These are phyloP conservation scores for Lymantria monacha DNA, from an alignment of 2,888 invertebrate species.

Conservation along the genomic window DNA sequence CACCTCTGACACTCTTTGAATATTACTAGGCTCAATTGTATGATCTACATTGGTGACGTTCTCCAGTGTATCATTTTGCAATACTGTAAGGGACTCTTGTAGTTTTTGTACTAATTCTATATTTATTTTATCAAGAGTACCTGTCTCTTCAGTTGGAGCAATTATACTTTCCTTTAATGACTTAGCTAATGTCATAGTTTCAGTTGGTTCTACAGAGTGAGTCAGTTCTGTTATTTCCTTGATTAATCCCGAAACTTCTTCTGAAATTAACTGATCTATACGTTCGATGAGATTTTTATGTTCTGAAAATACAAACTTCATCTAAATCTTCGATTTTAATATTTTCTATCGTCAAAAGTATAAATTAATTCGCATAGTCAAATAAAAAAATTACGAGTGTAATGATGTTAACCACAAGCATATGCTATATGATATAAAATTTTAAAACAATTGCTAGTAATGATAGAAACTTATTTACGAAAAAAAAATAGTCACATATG, in stretches of 20 bases:
- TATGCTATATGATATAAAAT: too few relatives aligned
- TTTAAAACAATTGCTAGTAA: too few relatives aligned
- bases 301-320: too few relatives aligned
- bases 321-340: too few relatives aligned
- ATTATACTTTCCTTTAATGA: background rate
- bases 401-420: too few relatives aligned
- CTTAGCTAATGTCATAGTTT: background rate
- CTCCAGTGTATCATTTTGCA: slow-evolving; percentile 40
- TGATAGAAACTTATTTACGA: too few relatives aligned
- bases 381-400: too few relatives aligned
- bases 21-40: slow-evolving; percentile 21
- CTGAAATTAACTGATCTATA: slow-evolving; percentile 38
- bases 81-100: slow-evolving; percentile 34
- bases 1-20: slow-evolving; percentile 38
- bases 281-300: slow-evolving; percentile 25
- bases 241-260: slow-evolving; percentile 30
- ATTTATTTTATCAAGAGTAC: slow-evolving; percentile 3
- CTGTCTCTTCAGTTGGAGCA: background rate
- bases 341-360: too few relatives aligned
- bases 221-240: slow-evolving; percentile 24
- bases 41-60: slow-evolving; percentile 30
- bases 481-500: too few relatives aligned
- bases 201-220: slow-evolving; percentile 28
- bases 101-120: slow-evolving; percentile 34
- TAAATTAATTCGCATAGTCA: too few relatives aligned